Percentiles rank a stretch among this genome's conserved stretches.
phyloP scores from a whole-genome alignment of 1,140 invertebrate genomes.

The Penaeus japonicus region DNA sequence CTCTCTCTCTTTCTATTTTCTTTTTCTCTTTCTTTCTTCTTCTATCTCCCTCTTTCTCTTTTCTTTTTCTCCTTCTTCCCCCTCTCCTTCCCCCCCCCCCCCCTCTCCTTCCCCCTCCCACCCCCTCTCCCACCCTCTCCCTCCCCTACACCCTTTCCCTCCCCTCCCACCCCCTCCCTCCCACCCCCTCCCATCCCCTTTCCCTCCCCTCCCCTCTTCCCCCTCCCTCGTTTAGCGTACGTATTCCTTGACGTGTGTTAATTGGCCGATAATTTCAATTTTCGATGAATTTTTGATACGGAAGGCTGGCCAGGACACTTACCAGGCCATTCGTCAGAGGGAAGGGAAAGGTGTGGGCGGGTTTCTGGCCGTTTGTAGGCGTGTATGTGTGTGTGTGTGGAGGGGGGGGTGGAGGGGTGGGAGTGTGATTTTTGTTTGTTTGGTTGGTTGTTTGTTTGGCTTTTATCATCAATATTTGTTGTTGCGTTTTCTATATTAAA shows the following conservation, averaged over 20 bases:
- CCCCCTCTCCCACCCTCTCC: background rate
- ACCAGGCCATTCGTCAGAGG: conserved; percentile 12
- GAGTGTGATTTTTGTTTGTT: no score
- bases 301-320: conserved; percentile 1
- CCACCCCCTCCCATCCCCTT: background rate
- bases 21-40: background rate
- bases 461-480: no score
- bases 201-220: background rate
- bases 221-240: background rate
- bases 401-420: no score
- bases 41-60: background rate
- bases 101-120: no score
- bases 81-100: no score
- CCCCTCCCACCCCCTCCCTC: background rate
- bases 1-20: background rate
- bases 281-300: conserved; percentile 45
- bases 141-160: background rate
- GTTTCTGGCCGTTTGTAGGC: no score
- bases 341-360: no score
- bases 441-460: no score
- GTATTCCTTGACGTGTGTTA: background rate
- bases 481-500: no score
- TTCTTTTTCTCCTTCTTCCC: background rate
- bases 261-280: conserved; percentile 44
- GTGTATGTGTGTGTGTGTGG: no score